Base-by-base conservation (phyloP, 2,888 invertebrate species). In the Eilema caniola region DNA sequence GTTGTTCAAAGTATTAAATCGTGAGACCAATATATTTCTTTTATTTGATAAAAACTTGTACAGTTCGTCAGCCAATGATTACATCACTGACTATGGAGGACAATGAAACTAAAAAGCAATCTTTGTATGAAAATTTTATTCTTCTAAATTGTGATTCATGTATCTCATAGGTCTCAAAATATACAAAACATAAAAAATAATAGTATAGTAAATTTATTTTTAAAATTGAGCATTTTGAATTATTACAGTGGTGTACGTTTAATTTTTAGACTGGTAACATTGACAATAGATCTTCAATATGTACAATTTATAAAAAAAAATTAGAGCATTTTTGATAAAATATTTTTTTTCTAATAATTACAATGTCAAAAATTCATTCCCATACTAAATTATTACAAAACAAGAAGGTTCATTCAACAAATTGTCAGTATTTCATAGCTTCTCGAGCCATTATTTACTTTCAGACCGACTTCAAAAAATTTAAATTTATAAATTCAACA, bases 1-100 rank as follows among this genome's bases (percentile, higher is more conserved):
- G 85, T 90, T 89, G 81, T 89, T 90, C 86, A 81, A 85, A 88
- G 87, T 91, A 92, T 92, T 92, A 92, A 91, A 91, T 85, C 72
- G 86, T 89, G 89, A 89, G 85, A 89, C 83, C 84, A 82, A 83
- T 73, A 80, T 75, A 37, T 76, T 80, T 83, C 79, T 83, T 83
- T 83, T 81, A 83, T 83, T 80, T 61, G 8, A 16, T 47, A n/a
- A 53, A 53, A 47, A 20, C 20, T 47, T 20, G 47, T 20, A n/a
- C 4, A 47, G 41, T 41, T n/a, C n/a, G n/a, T n/a, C n/a, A n/a
- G n/a, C n/a, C n/a, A n/a, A n/a, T n/a, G n/a, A n/a, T n/a, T n/a
- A n/a, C n/a, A n/a, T n/a, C n/a, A n/a, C n/a, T 12, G 1, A 12
- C 12, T 11, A 12, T 37, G 33, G 12, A 37, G 12, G 33, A 12